Evolutionary conservation across 1,140 invertebrate genomes (phyloP), one percentile per base, ranked within the genome.

Genomic region (Lasaia peninsularis): DNA sequence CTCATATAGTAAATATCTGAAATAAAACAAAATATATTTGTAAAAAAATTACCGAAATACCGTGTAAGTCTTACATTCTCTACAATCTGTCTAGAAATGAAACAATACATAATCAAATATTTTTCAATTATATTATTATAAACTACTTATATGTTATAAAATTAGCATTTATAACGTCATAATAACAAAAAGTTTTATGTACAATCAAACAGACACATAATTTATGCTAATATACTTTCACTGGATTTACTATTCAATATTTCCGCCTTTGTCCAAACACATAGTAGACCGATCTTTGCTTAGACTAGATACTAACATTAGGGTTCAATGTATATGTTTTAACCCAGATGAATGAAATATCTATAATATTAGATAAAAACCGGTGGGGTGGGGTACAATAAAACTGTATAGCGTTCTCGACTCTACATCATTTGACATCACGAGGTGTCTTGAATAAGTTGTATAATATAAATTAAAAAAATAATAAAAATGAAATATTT

Each of bases 401-500:
- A 88, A 88, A 88, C 85, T 81, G 69, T 82, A 78, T 77, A 64
- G 69, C 76, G 7, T 64, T 34, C 20, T 56, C 61, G 65, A 62
- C 56, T 75, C 52, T 56, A 58, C 69, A 69, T 71, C 82, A 88
- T 75, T 75, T 76, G 79, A 80, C 80, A 80, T 82, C 78, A 60
- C 68, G 79, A 63, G 72, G 79, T 83, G 73, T 80, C 74, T n/a
- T 77, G 74, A 75, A 78, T 80, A 79, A 69, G 68, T 63, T 63
- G 54, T 60, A 58, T 63, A 56, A 65, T 62, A 67, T 68, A 66
- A 52, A 65, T 53, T 61, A 59, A 70, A 63, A 68, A 73, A 70
- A 73, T 66, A 60, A 52, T 60, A 69, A 84, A 83, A 65, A 88
- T 88, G 85, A 88, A 85, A 57, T 56, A 80, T 37, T 1, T 79